Conservation (phyloP, 2,797 vertebrate genomes). For the Intellagama lesueurii region DNA sequence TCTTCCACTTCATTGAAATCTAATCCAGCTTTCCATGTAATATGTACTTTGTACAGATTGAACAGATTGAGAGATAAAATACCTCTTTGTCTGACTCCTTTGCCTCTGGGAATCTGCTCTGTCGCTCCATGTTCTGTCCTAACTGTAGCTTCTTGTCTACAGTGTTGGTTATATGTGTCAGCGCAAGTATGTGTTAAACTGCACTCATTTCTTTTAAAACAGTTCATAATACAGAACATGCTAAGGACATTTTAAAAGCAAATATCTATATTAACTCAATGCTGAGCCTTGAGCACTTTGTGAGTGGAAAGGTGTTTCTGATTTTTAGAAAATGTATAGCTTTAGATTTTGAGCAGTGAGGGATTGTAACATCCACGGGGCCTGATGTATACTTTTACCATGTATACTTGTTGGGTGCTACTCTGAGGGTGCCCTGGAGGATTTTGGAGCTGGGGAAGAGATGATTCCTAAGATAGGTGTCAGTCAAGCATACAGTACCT, state of each 20-base stretch:
- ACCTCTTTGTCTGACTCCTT: too few species aligned
- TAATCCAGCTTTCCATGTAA: too few species aligned
- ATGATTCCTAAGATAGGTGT: neutral
- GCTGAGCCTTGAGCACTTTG: neutral
- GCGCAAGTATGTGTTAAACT: too few species aligned
- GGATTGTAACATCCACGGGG: neutral
- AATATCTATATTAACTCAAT: neutral
- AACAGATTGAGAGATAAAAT: too few species aligned
- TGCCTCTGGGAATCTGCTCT: too few species aligned
- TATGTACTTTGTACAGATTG: too few species aligned
- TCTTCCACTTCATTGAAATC: too few species aligned
- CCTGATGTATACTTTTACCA: neutral
- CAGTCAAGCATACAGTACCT: neutral
- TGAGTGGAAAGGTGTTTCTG: neutral
- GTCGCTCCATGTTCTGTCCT: too few species aligned
- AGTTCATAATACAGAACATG: neutral
- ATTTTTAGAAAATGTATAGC: neutral
- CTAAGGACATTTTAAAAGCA: neutral
- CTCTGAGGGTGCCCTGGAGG: neutral
- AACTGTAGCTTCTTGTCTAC: too few species aligned
- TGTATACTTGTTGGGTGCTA: neutral
- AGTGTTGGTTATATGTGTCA: too few species aligned
- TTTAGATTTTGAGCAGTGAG: neutral
- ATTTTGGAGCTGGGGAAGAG: neutral
- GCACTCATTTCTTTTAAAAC: too few species aligned